Evolutionary conservation across 2,797 vertebrate species (phyloP).

Genomic region (Momotus momota): DNA sequence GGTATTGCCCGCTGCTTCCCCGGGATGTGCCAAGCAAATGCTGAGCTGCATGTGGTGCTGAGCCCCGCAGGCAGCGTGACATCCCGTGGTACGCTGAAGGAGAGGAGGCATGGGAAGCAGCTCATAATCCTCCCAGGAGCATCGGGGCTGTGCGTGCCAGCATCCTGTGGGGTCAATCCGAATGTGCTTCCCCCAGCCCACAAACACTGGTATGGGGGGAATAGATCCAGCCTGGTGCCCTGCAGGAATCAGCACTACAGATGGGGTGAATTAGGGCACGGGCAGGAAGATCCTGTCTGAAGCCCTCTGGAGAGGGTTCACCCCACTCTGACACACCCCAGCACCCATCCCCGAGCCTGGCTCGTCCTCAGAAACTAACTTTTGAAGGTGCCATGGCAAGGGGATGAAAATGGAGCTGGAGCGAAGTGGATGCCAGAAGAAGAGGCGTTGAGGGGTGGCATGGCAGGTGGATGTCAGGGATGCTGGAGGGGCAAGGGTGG

Average conservation of each 20-base stretch:
- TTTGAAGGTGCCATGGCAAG: accelerated
- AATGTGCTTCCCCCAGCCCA: neutral
- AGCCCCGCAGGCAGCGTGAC: neutral
- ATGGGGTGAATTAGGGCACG: accelerated
- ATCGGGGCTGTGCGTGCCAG: neutral
- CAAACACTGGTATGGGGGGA: accelerated
- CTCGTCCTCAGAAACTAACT: neutral
- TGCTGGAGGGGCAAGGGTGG: neutral
- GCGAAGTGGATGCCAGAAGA: neutral
- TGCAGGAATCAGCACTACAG: neutral
- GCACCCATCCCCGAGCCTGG: neutral
- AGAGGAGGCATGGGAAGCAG: accelerated
- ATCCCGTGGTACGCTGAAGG: accelerated
- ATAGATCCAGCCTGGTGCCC: neutral
- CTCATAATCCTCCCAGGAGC: neutral
- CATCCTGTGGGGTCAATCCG: neutral
- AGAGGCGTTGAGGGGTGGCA: neutral
- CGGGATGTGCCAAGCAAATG: neutral
- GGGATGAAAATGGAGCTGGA: neutral
- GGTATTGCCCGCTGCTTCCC: neutral
- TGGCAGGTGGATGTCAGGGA: neutral
- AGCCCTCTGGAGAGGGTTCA: neutral
- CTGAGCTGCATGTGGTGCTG: accelerated
- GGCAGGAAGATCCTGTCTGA: neutral
- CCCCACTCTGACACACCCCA: neutral